Conservation (phyloP, 64 coral and sea anemone species). For the Actinia equina region DNA sequence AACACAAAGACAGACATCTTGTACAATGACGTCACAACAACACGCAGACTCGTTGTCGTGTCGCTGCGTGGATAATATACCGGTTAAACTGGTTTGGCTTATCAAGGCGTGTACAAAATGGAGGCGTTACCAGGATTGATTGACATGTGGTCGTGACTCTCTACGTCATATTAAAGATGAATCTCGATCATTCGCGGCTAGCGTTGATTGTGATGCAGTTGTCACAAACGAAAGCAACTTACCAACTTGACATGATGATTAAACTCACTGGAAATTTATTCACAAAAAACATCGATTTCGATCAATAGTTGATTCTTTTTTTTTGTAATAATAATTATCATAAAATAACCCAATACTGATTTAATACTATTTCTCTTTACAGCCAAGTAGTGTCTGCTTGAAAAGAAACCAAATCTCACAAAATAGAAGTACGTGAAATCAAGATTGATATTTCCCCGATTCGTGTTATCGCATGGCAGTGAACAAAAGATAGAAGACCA, state of each 20-base stretch:
- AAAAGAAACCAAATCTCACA: background rate
- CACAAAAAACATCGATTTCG: background rate
- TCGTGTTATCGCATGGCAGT: background rate
- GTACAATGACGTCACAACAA: slow-evolving; percentile 26
- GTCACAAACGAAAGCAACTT: background rate
- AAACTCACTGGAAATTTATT: background rate
- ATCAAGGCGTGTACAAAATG: slow-evolving; percentile 6
- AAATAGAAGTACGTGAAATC: background rate
- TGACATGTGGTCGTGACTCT: slow-evolving; percentile 18
- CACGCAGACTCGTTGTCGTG: slow-evolving; percentile 37
- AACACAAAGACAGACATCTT: slow-evolving; percentile 48
- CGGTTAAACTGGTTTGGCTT: slow-evolving; percentile 22
- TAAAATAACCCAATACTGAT: background rate
- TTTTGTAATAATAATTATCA: background rate
- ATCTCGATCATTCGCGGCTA: slow-evolving; percentile 35
- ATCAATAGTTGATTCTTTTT: background rate
- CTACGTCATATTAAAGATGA: slow-evolving; percentile 32
- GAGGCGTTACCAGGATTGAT: slow-evolving; percentile 19
- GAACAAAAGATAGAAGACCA: background rate
- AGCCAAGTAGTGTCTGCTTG: background rate
- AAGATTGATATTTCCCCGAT: background rate
- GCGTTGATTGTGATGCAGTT: slow-evolving; percentile 20
- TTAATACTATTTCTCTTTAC: background rate
- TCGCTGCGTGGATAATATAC: background rate
- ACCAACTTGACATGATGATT: background rate